Evolutionary conservation across 2,797 vertebrate genomes (phyloP).

Genomic region (Ambastaia sidthimunki): DNA sequence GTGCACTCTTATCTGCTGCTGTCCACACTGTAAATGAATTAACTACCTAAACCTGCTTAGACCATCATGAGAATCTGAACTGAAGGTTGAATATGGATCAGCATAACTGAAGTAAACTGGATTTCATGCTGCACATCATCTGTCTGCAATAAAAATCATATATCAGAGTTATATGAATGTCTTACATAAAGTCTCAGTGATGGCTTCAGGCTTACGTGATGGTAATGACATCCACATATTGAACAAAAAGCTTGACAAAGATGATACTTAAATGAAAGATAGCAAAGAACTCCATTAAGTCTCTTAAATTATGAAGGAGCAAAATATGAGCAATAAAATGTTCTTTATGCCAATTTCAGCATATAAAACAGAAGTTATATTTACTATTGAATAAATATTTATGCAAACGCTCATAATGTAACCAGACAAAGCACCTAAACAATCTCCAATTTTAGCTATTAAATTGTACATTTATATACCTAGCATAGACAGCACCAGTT

Average conservation of each 20-base stretch:
- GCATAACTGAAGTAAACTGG: conserved; percentile 32
- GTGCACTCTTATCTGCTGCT: conserved; percentile 72
- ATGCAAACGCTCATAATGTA: no score
- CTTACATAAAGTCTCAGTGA: background rate
- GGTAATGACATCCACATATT: no score
- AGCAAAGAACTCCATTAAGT: no score
- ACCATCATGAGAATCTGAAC: conserved; percentile 70
- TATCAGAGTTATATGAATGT: background rate
- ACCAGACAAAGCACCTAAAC: no score
- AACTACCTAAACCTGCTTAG: conserved; percentile 68
- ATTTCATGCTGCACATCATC: conserved; percentile 49
- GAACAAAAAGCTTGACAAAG: no score
- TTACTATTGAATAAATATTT: background rate
- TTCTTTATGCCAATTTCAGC: background rate
- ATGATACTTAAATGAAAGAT: no score
- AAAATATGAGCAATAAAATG: no score
- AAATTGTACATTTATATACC: no score
- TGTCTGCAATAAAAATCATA: background rate
- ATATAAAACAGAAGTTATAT: background rate
- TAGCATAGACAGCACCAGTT: no score
- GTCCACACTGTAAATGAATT: conserved; percentile 74
- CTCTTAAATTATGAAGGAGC: no score
- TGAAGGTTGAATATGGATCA: conserved; percentile 65
- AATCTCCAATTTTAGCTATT: no score
- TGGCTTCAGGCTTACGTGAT: no score